Base-by-base conservation (phyloP, 1,140 invertebrate genomes). In the Apis dorsata region DNA sequence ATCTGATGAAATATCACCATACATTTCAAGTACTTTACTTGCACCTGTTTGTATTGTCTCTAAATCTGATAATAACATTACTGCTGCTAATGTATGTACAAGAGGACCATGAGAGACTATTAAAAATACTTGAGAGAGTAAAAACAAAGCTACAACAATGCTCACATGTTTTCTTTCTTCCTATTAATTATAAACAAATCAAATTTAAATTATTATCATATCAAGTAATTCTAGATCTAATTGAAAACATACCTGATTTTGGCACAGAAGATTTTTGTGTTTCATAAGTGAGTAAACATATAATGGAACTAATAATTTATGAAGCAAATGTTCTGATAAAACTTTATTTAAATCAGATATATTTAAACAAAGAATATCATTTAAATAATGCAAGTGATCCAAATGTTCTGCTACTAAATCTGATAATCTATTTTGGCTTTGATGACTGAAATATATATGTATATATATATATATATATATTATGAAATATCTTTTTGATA, bases 361-460 rank as follows among this genome's bases (percentile, higher is more conserved):
- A 91, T 98, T 97, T 28, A 99, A 95, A 91, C 97, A 97, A 28
- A 99, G 94, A 91, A 99, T 99, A 89, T 99, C 99, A 91, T 99
- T 99, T 44, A 99, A 94, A 93, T 99, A 99, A 94, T 99, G 99
- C 19, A 99, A 94, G 93, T 99, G 98, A 93, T 99, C 99, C 65
- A 99, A 94, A 93, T 99, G 99, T 94, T 99, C 98, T 0, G 99
- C 99, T 7, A 99, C 98, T 71, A 99, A 95, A 94, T 99, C 99
- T 21, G 98, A 96, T 62, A 99, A 94, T 91, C 98, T 97, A 93
- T 96, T 98, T 93, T 96, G 98, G 92, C 96, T 98, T 94, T 98
- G 98, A 93, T 98, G 98, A 93, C 95, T 98, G 93, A 63, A 96
- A 95, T 86, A 86, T 15, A 34, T 34, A 34, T 34, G 34, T 34